These are phyloP conservation scores for Melierax canorus DNA, from an alignment of 2,113 vertebrate genomes.

Conservation along the genomic window DNA sequence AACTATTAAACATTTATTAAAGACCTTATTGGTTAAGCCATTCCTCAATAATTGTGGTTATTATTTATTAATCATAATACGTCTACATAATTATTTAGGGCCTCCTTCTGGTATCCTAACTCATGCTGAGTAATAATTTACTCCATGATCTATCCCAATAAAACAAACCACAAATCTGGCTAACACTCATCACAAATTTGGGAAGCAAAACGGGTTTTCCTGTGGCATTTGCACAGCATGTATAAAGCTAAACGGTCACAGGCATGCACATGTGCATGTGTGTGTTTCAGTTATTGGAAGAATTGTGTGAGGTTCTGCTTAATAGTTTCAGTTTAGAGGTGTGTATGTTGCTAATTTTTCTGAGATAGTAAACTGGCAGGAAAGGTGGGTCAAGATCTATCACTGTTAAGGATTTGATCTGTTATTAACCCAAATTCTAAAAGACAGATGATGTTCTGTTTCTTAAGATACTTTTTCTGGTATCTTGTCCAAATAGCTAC, in stretches of 20 bases:
- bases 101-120: conserved; percentile 26
- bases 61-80: conserved; percentile 47
- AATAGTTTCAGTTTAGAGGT: neutral
- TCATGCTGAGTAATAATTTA: neutral
- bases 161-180: neutral
- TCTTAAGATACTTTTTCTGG: neutral
- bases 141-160: neutral
- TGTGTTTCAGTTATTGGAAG: neutral
- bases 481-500: neutral
- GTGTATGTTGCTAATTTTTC: neutral
- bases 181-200: neutral
- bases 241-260: neutral
- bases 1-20: conserved; percentile 64
- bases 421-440: neutral
- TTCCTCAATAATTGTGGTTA: conserved; percentile 37
- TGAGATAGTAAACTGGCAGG: neutral
- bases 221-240: neutral
- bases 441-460: neutral
- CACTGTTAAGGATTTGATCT: neutral
- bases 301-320: neutral
- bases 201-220: neutral
- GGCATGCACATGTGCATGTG: neutral
- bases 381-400: neutral
- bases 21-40: conserved; percentile 49
- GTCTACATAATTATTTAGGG: conserved; percentile 23